A percentile compares a stretch with the other conserved stretches of the same genome.
Conservation (phyloP, 1,140 invertebrate species). For the Drepana arcuata region DNA sequence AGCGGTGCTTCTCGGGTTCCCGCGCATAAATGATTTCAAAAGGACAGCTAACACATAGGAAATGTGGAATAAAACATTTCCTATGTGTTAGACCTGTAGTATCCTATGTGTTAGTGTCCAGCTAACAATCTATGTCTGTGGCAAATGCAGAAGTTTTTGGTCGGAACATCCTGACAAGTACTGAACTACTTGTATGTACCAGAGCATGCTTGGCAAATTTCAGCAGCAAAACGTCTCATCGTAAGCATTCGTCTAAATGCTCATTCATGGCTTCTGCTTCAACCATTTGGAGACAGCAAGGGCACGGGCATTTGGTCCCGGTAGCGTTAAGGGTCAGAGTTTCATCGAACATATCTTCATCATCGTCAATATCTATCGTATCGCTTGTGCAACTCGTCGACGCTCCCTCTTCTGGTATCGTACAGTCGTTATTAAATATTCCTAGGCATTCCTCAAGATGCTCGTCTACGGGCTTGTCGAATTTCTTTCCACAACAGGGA, state of each 20-base stretch:
- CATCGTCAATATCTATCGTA: conserved; percentile 42
- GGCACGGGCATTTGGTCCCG: conserved; percentile 62
- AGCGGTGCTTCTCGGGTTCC: too few species aligned
- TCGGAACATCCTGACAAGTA: too few species aligned
- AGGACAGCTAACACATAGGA: too few species aligned
- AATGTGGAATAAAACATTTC: too few species aligned
- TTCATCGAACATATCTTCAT: conserved; percentile 50
- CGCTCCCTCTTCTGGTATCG: conserved; percentile 32
- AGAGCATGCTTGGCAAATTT: too few species aligned
- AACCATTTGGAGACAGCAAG: conserved; percentile 57
- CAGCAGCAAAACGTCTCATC: too few species aligned
- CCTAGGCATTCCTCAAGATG: conserved; percentile 77
- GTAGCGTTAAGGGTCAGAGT: conserved; percentile 38
- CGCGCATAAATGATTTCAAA: too few species aligned
- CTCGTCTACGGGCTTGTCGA: conserved; percentile 69
- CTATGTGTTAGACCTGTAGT: too few species aligned
- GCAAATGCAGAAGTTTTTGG: too few species aligned
- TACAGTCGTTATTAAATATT: conserved; percentile 38
- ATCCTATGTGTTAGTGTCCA: too few species aligned
- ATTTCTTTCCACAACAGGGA: conserved; percentile 74
- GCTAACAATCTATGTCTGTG: too few species aligned
- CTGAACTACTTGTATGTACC: too few species aligned
- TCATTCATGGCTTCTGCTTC: conserved; percentile 55
- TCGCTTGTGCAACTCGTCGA: conserved; percentile 26
- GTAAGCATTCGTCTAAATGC: conserved; percentile 56